Conservation (phyloP, 1,140 invertebrate genomes). For the Drosophila varians region DNA sequence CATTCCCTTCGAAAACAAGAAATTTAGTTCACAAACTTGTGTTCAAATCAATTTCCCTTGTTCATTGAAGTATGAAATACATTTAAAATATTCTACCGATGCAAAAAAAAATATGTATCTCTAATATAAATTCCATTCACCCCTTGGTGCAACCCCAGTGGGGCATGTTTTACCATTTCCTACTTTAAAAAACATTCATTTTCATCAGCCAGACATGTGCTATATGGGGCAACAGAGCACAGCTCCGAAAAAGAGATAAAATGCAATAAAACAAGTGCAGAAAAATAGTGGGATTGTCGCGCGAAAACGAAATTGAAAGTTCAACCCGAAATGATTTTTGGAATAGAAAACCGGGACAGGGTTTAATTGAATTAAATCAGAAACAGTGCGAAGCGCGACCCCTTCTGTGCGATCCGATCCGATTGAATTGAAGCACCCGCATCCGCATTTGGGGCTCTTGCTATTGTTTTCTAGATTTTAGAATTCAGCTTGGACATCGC, state of each 20-base stretch:
- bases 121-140: constrained; percentile 12
- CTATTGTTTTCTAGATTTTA: constrained; percentile 8
- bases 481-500: constrained; percentile 12
- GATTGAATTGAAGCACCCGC: constrained; percentile 48
- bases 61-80: not conserved
- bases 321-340: constrained; percentile 36
- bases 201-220: constrained; percentile 76
- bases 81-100: not conserved
- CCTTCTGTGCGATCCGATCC: constrained; percentile 16
- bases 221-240: constrained; percentile 18
- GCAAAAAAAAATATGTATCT: too few species aligned
- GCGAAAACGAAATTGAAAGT: constrained; percentile 75
- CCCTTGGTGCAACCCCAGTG: constrained; percentile 29
- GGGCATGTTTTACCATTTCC: constrained; percentile 68
- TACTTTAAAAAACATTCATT: constrained; percentile 83
- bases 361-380: constrained; percentile 81
- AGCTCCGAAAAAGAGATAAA: constrained; percentile 21
- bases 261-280: constrained; percentile 48
- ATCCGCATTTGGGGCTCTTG: constrained; percentile 40
- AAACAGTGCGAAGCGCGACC: constrained; percentile 28
- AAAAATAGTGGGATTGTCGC: constrained; percentile 41
- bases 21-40: too few species aligned
- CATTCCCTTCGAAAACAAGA: too few species aligned
- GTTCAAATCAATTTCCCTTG: too few species aligned
- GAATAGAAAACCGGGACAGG: constrained; percentile 29